Evolutionary conservation across 2,797 vertebrate genomes (phyloP), one percentile per base, ranked within the genome.

Genomic region (Miichthys miiuy): DNA sequence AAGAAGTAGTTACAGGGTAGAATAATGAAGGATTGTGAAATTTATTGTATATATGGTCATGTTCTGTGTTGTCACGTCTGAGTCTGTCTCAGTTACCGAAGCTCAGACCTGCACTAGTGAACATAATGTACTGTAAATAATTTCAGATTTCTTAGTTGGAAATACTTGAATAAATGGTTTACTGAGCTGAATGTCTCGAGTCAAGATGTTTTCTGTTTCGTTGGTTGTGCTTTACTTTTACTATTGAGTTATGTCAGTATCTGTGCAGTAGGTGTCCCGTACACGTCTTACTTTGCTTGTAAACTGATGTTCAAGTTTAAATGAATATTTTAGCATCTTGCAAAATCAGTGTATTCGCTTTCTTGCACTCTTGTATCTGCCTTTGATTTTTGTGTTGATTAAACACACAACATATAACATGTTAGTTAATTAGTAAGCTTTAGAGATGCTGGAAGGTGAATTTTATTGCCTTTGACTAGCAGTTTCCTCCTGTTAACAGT

Each of bases 111-210:
- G 93, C 94, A 95, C 93, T 95, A 93, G 92, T 95, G 93, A 93
- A 93, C 72, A 93, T 80, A 84, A 84, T 91, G 85, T 91, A 89
- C 80, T 94, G 94, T 94, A 94, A 90, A 91, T 93, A 90, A 80
- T 84, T 55, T 88, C 74, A 83, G 80, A 88, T 89, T 90, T 92
- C 86, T 88, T 92, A 92, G 88, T 90, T 86, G 90, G 82, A 92
- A 90, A 93, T 93, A 94, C 94, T 95, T 95, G 93, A 95, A 95
- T 95, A 95, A 95, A 95, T 92, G 86, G 73, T 91, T 92, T 88
- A 88, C 78, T 85, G 90, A 91, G 83, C 72, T 75, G 71, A 84
- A 60, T 41, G 34, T 48, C 27, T 51, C 17, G 57, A 50, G 54
- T 87, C 54, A 21, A 54, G 41, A 54, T 1, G 47, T 66, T 3